These are phyloP conservation scores for Euplagia quadripunctaria DNA, from an alignment of 2,888 invertebrate species.

Conservation along the genomic window DNA sequence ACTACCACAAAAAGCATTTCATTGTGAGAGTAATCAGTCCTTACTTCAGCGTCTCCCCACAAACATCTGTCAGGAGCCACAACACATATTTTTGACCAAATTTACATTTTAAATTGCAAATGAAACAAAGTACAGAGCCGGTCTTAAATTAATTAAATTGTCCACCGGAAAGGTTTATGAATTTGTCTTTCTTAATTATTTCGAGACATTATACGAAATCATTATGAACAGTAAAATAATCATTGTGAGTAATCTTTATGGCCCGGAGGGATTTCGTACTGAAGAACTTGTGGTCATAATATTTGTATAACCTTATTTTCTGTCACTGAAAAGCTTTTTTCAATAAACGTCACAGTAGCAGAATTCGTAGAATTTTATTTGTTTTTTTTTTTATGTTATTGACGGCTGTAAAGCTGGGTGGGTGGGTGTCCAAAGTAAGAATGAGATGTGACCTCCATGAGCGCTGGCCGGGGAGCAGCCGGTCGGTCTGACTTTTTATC, in stretches of 20 bases:
- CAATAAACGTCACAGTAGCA: not conserved
- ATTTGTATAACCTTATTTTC: not conserved
- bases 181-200: slow-evolving; percentile 9
- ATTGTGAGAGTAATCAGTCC: not conserved
- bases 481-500: too few species aligned
- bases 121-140: slow-evolving; percentile 20
- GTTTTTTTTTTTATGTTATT: not conserved
- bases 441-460: too few species aligned
- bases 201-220: not conserved
- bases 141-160: slow-evolving; percentile 24
- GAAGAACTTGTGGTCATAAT: not conserved
- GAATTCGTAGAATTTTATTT: too few species aligned
- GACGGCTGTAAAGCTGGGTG: too few species aligned
- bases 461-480: too few species aligned
- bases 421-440: too few species aligned
- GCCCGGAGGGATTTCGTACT: not conserved
- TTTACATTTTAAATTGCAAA: slow-evolving; percentile 28
- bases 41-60: not conserved
- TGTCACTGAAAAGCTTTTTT: not conserved
- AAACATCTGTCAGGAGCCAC: slow-evolving; percentile 16
- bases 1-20: slow-evolving; percentile 1
- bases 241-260: not conserved
- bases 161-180: not conserved
- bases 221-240: not conserved
- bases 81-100: slow-evolving; percentile 15